Evolutionary conservation across 1,140 invertebrate species (phyloP), one percentile per base, ranked within the genome.

Genomic region (Drosophila varians): DNA sequence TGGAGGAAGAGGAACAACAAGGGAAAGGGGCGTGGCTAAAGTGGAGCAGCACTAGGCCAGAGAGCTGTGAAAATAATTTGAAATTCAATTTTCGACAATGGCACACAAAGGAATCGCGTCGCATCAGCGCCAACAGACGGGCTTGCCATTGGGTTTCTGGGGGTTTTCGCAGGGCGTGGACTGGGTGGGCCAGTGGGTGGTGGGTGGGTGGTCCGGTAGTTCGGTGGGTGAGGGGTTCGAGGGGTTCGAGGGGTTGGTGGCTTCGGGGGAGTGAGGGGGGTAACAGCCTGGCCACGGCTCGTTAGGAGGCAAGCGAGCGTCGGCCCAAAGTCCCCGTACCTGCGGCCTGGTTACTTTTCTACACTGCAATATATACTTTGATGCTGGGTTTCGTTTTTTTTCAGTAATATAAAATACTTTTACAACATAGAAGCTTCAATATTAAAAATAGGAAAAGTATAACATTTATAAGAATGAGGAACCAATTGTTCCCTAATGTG

Each of bases 21-120:
- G 16, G 14, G 18, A 11, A 4, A 8, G 19, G 5, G 40, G 54
- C 23, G 26, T 42, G 47, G 26, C 21, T 21, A 16, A 49, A 58
- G 52, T 52, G 31, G 56, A 72, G 53, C 60, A 71, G 36, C 61
- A 53, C 61, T 68, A 68, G 64, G 60, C 61, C 61, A 74, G 74
- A 62, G 79, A 80, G 83, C 83, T 87, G 82, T 87, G 82, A 87
- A 86, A 87, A 87, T 87, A 87, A 87, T 87, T 87, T 87, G 82
- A 87, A 87, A 87, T 87, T 87, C 82, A 87, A 87, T 87, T 87
- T 87, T 87, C 82, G 82, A 87, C 82, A 87, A 87, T 87, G 82
- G 82, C 82, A 87, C 82, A 87, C 82, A 87, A 87, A 87, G 82
- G 82, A 87, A 87, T 87, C 82, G 73, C 82, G 53, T 56, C 42